These are phyloP conservation scores for Brachionus angularis DNA, from an alignment of 1,140 invertebrate genomes.

Conservation along the genomic window DNA sequence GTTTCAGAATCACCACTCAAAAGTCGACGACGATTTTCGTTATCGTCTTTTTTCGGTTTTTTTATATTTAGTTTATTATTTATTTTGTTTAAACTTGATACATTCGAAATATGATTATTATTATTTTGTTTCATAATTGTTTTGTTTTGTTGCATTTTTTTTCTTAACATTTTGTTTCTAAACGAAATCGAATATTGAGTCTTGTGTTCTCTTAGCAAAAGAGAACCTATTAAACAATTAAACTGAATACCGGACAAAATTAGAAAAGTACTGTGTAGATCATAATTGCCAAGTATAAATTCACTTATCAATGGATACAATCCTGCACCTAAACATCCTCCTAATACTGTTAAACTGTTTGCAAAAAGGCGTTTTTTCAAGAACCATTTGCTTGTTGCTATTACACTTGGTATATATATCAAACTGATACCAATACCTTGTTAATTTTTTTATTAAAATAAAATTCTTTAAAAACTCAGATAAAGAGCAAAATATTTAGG, in stretches of 20 bases:
- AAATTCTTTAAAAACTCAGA: background rate
- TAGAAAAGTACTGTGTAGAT: constrained; percentile 1
- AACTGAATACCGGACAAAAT: constrained; percentile 20
- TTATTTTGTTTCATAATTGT: background rate
- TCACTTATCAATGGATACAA: constrained; percentile 16
- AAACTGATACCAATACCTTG: constrained; percentile 28
- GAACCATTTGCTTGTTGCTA: constrained; percentile 37
- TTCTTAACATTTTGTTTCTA: background rate
- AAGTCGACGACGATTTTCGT: no score
- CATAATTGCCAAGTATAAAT: background rate
- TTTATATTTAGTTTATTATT: no score
- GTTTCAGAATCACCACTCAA: background rate
- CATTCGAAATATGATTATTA: no score
- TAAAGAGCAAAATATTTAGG: background rate
- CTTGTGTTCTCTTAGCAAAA: constrained; percentile 4
- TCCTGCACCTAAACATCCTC: background rate
- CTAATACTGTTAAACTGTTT: background rate
- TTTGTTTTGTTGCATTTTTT: background rate
- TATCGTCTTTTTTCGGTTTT: no score
- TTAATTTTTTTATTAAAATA: background rate
- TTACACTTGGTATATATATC: constrained; percentile 8
- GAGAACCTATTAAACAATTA: background rate
- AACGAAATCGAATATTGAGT: background rate
- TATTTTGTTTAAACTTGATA: no score
- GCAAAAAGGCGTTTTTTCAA: constrained; percentile 32